Evolutionary conservation across 2,888 invertebrate species (phyloP).

Genomic region (Desoria tigrina): DNA sequence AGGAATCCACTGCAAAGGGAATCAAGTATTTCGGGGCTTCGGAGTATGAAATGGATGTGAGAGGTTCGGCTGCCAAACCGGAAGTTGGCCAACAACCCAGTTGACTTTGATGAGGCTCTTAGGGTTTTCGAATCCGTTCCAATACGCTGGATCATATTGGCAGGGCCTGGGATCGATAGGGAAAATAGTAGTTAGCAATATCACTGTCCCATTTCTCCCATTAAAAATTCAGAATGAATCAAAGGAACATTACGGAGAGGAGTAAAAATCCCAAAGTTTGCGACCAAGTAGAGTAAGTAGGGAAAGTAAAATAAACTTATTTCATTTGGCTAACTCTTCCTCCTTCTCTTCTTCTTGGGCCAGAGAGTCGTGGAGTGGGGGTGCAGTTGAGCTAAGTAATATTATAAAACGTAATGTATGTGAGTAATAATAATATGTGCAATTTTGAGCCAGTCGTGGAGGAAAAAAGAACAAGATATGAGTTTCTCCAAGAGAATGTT

Average conservation of each 20-base stretch:
- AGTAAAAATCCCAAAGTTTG: no score
- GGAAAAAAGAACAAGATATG: constrained; percentile 1
- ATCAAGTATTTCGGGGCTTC: background rate
- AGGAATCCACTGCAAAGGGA: no score
- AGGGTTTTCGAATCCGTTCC: constrained; percentile 10
- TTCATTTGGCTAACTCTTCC: background rate
- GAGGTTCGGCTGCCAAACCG: constrained; percentile 10
- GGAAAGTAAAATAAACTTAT: constrained; percentile 6
- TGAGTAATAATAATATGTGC: constrained; percentile 8
- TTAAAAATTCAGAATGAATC: no score
- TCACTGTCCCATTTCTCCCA: no score
- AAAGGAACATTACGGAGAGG: no score
- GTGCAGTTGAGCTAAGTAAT: constrained; percentile 3
- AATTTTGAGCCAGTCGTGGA: constrained; percentile 9
- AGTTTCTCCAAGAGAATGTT: constrained; percentile 8
- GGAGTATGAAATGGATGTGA: background rate
- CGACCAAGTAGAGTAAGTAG: background rate
- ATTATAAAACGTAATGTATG: constrained; percentile 13
- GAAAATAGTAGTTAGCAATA: no score
- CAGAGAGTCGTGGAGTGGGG: background rate
- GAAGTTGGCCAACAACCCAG: constrained; percentile 18
- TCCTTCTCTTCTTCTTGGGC: no score
- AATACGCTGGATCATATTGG: background rate
- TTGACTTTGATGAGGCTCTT: constrained; percentile 15
- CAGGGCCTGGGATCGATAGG: no score